Percentiles rank a stretch among this genome's conserved stretches.
Evolutionary conservation across 2,888 invertebrate species (phyloP).

Genomic region (Danaus chrysippus): DNA sequence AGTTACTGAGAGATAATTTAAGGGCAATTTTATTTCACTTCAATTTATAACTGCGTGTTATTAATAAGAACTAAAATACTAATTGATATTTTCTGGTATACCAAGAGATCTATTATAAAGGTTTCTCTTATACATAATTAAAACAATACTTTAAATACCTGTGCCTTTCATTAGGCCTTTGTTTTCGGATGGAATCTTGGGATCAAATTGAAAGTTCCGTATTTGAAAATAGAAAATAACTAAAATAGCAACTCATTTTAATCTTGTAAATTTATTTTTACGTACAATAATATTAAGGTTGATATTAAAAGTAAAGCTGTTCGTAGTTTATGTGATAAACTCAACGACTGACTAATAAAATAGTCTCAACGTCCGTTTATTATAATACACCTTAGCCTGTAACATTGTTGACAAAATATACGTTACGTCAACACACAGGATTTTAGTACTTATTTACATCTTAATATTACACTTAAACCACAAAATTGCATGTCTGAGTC

Average conservation of each 20-base stretch:
- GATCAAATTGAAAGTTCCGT: no score
- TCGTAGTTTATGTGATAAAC: neutral
- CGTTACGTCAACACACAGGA: conserved; percentile 1
- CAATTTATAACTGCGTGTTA: neutral
- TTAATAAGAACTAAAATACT: neutral
- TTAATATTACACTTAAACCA: neutral
- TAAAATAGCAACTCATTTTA: neutral
- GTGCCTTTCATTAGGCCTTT: conserved; percentile 35
- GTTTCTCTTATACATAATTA: conserved; percentile 51
- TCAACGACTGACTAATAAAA: neutral
- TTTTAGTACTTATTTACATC: conserved; percentile 8
- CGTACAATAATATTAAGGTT: neutral
- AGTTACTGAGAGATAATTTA: no score
- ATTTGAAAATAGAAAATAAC: neutral
- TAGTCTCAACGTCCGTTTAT: neutral
- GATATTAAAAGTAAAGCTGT: neutral
- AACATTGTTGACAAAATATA: conserved; percentile 5
- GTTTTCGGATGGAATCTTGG: neutral
- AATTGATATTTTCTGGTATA: conserved; percentile 17
- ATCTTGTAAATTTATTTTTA: neutral
- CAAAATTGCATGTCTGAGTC: conserved; percentile 33
- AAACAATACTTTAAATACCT: conserved; percentile 54
- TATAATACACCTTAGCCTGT: neutral
- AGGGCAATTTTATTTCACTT: neutral
- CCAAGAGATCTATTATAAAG: conserved; percentile 22